Base-by-base conservation (phyloP, 2,888 invertebrate species). In the Meiosimyza platycephala region DNA sequence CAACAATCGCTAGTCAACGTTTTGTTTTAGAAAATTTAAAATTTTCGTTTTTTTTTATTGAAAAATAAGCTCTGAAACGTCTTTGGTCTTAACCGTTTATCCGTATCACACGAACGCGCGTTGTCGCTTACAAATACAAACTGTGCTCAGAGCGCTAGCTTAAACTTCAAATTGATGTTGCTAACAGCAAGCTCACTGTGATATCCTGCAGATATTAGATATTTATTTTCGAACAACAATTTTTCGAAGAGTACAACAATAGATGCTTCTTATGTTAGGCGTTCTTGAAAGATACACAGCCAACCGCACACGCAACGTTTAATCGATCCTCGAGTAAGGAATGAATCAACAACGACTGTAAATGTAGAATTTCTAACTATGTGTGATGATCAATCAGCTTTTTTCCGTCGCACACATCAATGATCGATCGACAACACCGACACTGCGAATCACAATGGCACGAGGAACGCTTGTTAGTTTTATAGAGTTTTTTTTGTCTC, bases 401-500 rank as follows among this genome's bases (percentile, higher is more conserved):
- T 78, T 76, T 78, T 79, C 79, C 77, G 77, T 77, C 80, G 75
- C 81, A 76, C 77, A 77, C 74, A 80, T 81, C 79, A 83, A 55
- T 16, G 40, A 55, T 71, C 63, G 83, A 81, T 82, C 82, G 81
- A 81, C 80, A 81, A 79, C 81, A 78, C 78, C 64, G 40, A 40
- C 40, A 64, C 72, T 68, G 74, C 75, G 79, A 78, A 75, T 78
- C 77, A 76, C 75, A 72, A 60, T 57, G 71, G 73, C 65, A 72
- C 74, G 75, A 70, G 64, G 64, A 80, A 80, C 79, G 84, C 78
- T 81, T 82, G 84, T 82, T 84, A 83, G 82, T 84, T 85, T 85
- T 85, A 84, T 84, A 84, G 81, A 80, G 78, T 82, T 84, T 76
- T 80, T 83, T 81, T 78, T 65, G 73, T 64, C 22, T 64, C 33